Base-by-base conservation (phyloP, 2,113 vertebrate species). In the Petromus typicus region DNA sequence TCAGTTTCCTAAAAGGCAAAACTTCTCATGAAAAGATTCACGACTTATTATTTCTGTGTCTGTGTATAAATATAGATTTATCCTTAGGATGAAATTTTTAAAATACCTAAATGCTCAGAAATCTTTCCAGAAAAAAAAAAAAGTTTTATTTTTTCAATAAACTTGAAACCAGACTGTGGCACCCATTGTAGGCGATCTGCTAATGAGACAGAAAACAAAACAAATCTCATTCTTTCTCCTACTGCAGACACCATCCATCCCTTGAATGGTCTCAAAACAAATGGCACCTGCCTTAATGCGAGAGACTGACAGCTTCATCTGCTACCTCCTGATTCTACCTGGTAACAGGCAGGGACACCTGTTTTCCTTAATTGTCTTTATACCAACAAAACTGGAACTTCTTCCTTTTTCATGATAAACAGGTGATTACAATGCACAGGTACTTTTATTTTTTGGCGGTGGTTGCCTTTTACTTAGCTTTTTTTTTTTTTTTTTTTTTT, bases 131-230 rank as follows among this genome's bases (percentile, higher is more conserved):
- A 89, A 81, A 34, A 94, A 11, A 67, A 30, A 75, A 94, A 56
- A 7, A 76, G 4, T 43, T 81, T 83, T 37, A 88, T 69, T 81
- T 51, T 37, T 81, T 4, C 67, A n/a, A 30, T 87, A 84, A 63
- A 0, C 1, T 3, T 9, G 76, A 80, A 61, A 32, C 9, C 5
- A 93, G 7, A 75, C 3, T 69, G 40, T 27, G 91, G 23, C 1
- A 16, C 22, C 3, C 25, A 59, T 93, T 69, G 32, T 20, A 78
- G 16, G 10, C 23, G n/a, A n/a, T 32, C 27, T 25, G 10, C 23
- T 88, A 64, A 88, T 76, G 89, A 75, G 37, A 85, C 63, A 37
- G 82, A 85, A 94, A 32, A 48, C 37, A 23, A 22, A 81, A 78
- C 37, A 92, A 85, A n/a, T 84, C 45, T 37, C 54, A 61, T 1